phyloP scores from a whole-genome alignment of 2,888 invertebrate species.

The Acronicta leporina region DNA sequence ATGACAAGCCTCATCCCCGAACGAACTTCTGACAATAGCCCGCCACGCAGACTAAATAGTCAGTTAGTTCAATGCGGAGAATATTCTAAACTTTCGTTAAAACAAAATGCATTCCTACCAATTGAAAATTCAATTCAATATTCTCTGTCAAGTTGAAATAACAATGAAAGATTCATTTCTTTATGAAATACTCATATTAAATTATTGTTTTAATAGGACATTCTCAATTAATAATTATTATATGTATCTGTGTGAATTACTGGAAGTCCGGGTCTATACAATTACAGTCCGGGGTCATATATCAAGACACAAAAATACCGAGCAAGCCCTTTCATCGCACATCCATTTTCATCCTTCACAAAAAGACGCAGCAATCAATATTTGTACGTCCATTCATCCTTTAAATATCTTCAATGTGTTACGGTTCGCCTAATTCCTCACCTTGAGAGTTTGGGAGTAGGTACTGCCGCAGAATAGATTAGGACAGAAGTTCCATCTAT shows the following conservation, averaged over 20 bases:
- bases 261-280: background rate
- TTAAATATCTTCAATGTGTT: slow-evolving; percentile 23
- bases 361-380: slow-evolving; percentile 5
- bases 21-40: too few species aligned
- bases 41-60: too few species aligned
- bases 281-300: background rate
- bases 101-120: too few species aligned
- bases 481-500: slow-evolving; percentile 14
- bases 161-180: too few species aligned
- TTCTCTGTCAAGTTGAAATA: too few species aligned
- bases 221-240: background rate
- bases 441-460: slow-evolving; percentile 22
- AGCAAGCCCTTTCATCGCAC: background rate
- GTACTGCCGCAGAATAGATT: slow-evolving; percentile 2
- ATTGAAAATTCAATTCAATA: too few species aligned
- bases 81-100: too few species aligned
- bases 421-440: slow-evolving; percentile 29
- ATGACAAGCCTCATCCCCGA: too few species aligned
- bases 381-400: slow-evolving; percentile 13
- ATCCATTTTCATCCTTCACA: background rate
- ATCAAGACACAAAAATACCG: background rate
- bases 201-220: background rate
- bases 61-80: too few species aligned
- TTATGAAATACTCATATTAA: background rate
- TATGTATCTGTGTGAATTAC: background rate